Evolutionary conservation across 2,888 invertebrate genomes (phyloP).

Genomic region (Drosophila meridionalis): DNA sequence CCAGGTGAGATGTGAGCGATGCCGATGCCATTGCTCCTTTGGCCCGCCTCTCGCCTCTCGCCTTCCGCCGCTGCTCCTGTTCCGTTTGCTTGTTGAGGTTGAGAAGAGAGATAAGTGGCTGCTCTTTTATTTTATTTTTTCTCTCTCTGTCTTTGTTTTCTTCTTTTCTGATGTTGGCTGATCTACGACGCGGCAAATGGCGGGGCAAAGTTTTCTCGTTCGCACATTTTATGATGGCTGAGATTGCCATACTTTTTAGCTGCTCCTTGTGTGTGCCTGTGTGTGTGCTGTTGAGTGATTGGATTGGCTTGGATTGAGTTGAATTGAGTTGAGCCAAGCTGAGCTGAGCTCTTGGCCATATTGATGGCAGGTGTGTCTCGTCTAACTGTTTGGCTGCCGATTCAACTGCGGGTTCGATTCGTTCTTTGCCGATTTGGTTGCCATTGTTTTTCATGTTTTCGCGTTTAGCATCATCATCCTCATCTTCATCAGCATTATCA

Average conservation of each 20-base stretch:
- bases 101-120: constrained; percentile 79
- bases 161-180: constrained; percentile 36
- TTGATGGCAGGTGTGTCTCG: constrained; percentile 64
- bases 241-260: constrained; percentile 75
- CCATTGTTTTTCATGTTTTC: constrained; percentile 56
- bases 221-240: constrained; percentile 78
- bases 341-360: background rate
- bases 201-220: constrained; percentile 59
- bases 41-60: constrained; percentile 22
- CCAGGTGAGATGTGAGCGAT: constrained; percentile 55
- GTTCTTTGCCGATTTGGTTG: constrained; percentile 53
- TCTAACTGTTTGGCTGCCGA: constrained; percentile 55
- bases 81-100: constrained; percentile 57
- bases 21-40: constrained; percentile 40
- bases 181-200: constrained; percentile 72
- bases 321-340: constrained; percentile 13
- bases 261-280: constrained; percentile 24
- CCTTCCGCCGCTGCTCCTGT: constrained; percentile 13
- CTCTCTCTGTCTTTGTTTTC: background rate
- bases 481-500: constrained; percentile 35
- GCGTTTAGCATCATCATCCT: constrained; percentile 26
- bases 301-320: constrained; percentile 65
- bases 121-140: constrained; percentile 26
- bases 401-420: constrained; percentile 34
- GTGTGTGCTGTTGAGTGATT: constrained; percentile 67